Evolutionary conservation across 2,888 invertebrate species (phyloP), one percentile per base, ranked within the genome.

Genomic region (Caenorhabditis drosophilae): DNA sequence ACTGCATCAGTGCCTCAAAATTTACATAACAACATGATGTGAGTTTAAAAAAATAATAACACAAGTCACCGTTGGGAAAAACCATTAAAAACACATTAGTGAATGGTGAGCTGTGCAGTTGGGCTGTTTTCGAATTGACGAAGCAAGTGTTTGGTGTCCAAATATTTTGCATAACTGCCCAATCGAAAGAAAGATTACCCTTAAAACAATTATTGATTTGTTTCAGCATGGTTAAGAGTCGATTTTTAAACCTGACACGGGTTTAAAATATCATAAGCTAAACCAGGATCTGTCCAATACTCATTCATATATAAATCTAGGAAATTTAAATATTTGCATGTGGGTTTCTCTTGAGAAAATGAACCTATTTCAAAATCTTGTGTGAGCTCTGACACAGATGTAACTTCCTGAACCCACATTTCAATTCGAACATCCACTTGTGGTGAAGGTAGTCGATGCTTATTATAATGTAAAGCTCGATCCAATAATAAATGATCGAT

Each of bases 271-370:
- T 72, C 75, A 62, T 80, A 83, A 12, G 75, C 70, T 25, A 83
- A 58, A 1, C 78, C 79, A 7, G 83, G 81, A 60, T 83, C 83
- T 20, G 73, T 76, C 83, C 83, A 83, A 52, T 80, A 81, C 61
- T 83, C 83, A 62, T 83, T 83, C 61, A 83, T 77, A 58, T 83
- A 83, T 54, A 83, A 62, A 76, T 83, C 83, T 82, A 62, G 18
- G n/a, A n/a, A 77, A 68, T 41, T 15, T n/a, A 31, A 25, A 41
- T 22, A 3, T 40, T 18, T 16, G 20, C 18, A 1, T 2, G 1
- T 34, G 15, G 36, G 34, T 46, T 31, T 46, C 26, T 34, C 35
- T 52, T 20, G 46, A 51, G n/a, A 26, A 57, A n/a, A n/a, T 66
- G 41, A 23, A 78, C 79, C 80, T 34, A 79, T 78, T 61, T 81